Evolutionary conservation across 2,888 invertebrate genomes (phyloP).

Genomic region (Ommatoiulus sabulosus): DNA sequence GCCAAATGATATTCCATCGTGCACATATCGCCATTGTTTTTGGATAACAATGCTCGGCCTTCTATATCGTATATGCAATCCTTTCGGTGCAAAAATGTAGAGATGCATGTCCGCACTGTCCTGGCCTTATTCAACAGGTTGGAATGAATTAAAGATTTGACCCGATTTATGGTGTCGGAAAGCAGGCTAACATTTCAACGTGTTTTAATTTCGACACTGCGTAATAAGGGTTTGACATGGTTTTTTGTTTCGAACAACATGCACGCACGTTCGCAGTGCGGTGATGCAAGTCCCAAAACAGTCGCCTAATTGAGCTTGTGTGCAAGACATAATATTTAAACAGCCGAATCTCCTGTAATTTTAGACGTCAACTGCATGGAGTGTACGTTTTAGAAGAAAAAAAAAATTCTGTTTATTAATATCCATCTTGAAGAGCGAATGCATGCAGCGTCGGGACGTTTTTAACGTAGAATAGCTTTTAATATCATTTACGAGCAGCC

Average conservation of each 20-base stretch:
- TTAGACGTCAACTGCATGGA: background rate
- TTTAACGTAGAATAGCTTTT: background rate
- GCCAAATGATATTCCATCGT: background rate
- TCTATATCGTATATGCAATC: background rate
- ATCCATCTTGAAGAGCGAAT: constrained; percentile 16
- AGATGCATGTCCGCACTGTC: background rate
- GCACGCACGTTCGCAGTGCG: background rate
- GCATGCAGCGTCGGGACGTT: background rate
- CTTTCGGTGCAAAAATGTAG: background rate
- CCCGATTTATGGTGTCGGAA: background rate
- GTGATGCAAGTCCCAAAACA: background rate
- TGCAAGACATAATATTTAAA: constrained; percentile 12
- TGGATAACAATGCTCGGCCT: background rate
- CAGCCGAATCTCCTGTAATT: constrained; percentile 12
- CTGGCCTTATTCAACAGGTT: background rate
- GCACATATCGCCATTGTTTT: background rate
- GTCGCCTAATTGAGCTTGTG: background rate
- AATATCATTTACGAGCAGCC: constrained; percentile 12
- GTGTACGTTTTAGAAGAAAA: background rate
- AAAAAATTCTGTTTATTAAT: background rate
- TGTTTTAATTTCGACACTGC: background rate
- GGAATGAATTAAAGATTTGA: constrained; percentile 24
- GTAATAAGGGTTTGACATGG: constrained; percentile 5
- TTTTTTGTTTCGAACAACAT: background rate
- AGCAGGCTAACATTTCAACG: background rate